A percentile compares a stretch with the other conserved stretches of the same genome.
These are phyloP conservation scores for Cygnus olor DNA, from an alignment of 2,797 vertebrate species.

Conservation along the genomic window DNA sequence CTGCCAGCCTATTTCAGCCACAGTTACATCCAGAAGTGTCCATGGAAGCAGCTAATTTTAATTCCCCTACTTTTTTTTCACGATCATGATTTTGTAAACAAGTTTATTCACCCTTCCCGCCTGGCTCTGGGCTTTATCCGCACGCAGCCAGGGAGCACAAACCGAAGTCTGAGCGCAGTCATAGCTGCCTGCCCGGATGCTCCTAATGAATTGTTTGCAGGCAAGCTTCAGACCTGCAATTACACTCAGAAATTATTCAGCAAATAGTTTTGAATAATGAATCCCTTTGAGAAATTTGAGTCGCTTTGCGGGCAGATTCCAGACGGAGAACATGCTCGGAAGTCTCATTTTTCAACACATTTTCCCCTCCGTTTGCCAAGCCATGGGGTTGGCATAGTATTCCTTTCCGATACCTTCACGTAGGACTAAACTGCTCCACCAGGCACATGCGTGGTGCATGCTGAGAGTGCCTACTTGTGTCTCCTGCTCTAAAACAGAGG, in stretches of 20 bases:
- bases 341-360: neutral
- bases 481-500: neutral
- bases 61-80: neutral
- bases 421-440: neutral
- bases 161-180: neutral
- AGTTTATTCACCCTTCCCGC: neutral
- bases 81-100: conserved; percentile 12
- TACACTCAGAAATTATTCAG: conserved; percentile 54
- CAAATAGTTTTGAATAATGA: conserved; percentile 67
- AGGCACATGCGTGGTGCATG: neutral
- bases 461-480: neutral
- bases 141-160: neutral
- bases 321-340: conserved; percentile 33
- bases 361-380: conserved; percentile 42
- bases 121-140: neutral
- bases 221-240: conserved; percentile 56
- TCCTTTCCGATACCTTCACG: neutral
- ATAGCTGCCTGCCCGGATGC: neutral
- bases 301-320: conserved; percentile 51
- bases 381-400: neutral
- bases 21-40: neutral
- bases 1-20: neutral
- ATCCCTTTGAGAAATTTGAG: conserved; percentile 56
- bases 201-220: conserved; percentile 46
- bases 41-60: neutral